These are phyloP conservation scores for Aphis craccivora DNA, from an alignment of 1,140 invertebrate species.

Conservation along the genomic window DNA sequence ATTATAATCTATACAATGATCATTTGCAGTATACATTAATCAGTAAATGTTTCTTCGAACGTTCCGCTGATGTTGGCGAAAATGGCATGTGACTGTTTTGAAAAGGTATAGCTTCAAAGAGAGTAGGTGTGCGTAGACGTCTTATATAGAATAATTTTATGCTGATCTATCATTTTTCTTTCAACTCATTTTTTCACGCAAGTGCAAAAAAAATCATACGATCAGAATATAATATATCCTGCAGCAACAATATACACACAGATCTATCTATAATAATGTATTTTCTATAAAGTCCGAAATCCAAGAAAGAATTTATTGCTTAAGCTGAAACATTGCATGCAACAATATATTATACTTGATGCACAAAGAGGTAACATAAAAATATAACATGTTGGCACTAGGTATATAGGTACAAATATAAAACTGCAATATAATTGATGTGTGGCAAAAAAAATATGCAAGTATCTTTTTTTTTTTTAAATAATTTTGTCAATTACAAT, in stretches of 20 bases:
- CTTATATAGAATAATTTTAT: background rate
- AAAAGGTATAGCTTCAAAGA: constrained; percentile 11
- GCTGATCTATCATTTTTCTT: constrained; percentile 43
- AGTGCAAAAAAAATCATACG: background rate
- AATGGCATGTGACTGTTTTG: background rate
- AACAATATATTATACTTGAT: background rate
- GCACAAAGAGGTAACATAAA: background rate
- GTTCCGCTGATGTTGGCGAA: background rate
- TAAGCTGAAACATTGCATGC: background rate
- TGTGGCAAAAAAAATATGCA: background rate
- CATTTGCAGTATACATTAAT: background rate
- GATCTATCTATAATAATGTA: background rate
- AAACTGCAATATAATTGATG: background rate
- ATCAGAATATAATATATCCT: background rate
- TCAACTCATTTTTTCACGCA: background rate
- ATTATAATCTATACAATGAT: background rate
- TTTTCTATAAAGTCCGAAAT: background rate
- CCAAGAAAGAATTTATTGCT: background rate
- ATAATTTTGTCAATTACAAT: constrained; percentile 36
- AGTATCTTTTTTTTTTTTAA: background rate
- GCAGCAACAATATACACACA: background rate
- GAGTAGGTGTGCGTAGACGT: background rate
- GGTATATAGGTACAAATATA: background rate
- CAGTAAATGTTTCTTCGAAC: background rate
- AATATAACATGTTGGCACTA: background rate